Conservation (phyloP, 2,113 vertebrate species). For the Proteles cristata region DNA sequence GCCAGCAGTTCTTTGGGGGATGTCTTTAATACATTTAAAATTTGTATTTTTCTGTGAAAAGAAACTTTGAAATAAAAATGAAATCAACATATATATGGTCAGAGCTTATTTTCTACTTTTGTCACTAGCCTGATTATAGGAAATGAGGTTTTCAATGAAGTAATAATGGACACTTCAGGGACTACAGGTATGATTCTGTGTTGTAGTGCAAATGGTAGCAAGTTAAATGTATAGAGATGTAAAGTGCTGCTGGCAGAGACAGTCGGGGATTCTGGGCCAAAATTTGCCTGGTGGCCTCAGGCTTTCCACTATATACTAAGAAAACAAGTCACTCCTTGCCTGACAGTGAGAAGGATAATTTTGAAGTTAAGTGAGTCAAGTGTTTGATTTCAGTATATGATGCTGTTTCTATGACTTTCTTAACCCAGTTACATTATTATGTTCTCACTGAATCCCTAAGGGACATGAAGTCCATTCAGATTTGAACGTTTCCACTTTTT, state of each 20-base stretch:
- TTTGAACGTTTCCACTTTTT: background rate
- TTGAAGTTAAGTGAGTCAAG: conserved; percentile 52
- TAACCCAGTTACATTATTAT: conserved; percentile 41
- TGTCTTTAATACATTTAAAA: background rate
- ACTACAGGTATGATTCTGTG: background rate
- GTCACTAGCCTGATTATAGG: background rate
- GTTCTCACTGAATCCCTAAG: background rate
- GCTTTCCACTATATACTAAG: background rate
- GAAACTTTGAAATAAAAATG: background rate
- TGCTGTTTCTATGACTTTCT: background rate
- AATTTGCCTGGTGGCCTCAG: background rate
- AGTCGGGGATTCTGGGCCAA: background rate
- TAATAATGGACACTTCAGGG: background rate
- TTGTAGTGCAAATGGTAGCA: background rate
- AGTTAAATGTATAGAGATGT: background rate
- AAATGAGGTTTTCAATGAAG: conserved; percentile 47
- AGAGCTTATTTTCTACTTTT: background rate
- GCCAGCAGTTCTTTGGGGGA: background rate
- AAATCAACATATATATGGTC: background rate
- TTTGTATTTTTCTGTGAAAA: background rate
- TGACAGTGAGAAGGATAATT: conserved; percentile 38
- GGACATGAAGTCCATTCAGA: background rate
- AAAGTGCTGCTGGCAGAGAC: background rate
- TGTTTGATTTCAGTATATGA: conserved; percentile 36
- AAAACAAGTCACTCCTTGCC: background rate